Evolutionary conservation across 2,113 vertebrate genomes (phyloP), one percentile per base, ranked within the genome.

Genomic region (Pseudopodoces humilis): DNA sequence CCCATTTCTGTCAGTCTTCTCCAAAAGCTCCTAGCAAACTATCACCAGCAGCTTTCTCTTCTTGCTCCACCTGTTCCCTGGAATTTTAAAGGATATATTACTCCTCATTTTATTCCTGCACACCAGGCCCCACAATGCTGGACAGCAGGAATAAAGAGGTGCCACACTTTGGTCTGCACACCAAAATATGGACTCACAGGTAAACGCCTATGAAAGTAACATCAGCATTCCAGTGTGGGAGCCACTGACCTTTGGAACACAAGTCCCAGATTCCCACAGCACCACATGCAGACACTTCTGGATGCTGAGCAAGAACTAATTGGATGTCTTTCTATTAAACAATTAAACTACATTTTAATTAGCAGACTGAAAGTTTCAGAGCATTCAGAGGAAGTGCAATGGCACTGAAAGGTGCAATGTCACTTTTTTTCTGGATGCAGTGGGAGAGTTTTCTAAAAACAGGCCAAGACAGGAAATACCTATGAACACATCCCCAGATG

Each of bases 151-250:
- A 24, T 1, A 10, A 37, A 20, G 30, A n/a, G 63, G 27, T 21
- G 50, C 16, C 7, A 5, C 31, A 1, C 49, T 24, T 7, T 4
- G 33, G 19, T n/a, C 19, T 85, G 65, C 37, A 62, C 78, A 52
- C 21, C 13, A 0, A 37, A 27, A 24, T 2, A n/a, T 9, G n/a
- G 17, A 24, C 10, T 8, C 28, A 6, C n/a, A n/a, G 5, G 10
- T 7, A 46, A 35, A 7, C 5, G 41, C 15, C n/a, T 18, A 2
- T 1, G 49, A 21, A 24, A 67, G 20, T 2, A 27, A 60, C 12
- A 39, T 0, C 46, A 28, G 4, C n/a, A 55, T 4, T 21, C 23
- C 64, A 52, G 17, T 2, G 53, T 35, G 44, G 2, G 1, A 75
- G 56, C 37, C 63, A 19, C 14, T 39, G 39, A 7, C 69, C 82